Conservation (phyloP, 53 echinoderm and acorn worm genomes). For the Zoroaster sp. region DNA sequence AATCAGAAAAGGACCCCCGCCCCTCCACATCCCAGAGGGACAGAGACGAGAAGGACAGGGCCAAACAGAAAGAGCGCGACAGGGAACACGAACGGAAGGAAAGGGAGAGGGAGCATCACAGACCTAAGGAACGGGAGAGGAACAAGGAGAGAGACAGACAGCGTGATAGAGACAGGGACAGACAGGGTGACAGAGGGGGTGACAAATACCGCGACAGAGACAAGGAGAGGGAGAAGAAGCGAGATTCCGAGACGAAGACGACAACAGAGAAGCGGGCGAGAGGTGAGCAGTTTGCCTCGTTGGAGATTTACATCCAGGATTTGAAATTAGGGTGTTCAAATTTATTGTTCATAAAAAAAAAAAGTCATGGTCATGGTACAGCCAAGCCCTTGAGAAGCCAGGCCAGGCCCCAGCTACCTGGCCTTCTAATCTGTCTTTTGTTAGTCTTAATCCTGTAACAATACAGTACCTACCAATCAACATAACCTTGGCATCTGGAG, state of each 20-base stretch:
- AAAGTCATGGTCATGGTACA: too few relatives aligned
- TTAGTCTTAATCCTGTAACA: too few relatives aligned
- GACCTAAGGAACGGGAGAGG: background rate
- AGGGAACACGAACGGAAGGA: slow-evolving; percentile 14
- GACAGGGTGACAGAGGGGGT: slow-evolving; percentile 35
- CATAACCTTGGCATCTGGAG: too few relatives aligned
- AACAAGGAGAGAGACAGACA: slow-evolving; percentile 25
- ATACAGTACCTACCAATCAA: too few relatives aligned
- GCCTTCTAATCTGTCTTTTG: too few relatives aligned
- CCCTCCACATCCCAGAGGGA: background rate
- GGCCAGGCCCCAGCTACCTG: too few relatives aligned
- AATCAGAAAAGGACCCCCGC: slow-evolving; percentile 3
- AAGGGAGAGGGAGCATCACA: slow-evolving; percentile 2
- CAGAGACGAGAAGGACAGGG: background rate
- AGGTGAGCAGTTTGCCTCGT: background rate
- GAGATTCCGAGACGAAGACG: background rate
- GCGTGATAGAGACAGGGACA: slow-evolving; percentile 40
- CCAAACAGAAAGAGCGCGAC: slow-evolving; percentile 25
- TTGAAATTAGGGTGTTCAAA: too few relatives aligned
- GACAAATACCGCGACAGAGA: slow-evolving; percentile 53
- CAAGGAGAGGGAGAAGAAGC: slow-evolving; percentile 30
- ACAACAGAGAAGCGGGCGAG: slow-evolving; percentile 3
- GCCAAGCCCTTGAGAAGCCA: too few relatives aligned
- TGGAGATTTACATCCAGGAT: too few relatives aligned
- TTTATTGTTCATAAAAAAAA: too few relatives aligned